These are phyloP conservation scores for Hyaena hyaena DNA, from an alignment of 2,113 vertebrate genomes.

Conservation along the genomic window DNA sequence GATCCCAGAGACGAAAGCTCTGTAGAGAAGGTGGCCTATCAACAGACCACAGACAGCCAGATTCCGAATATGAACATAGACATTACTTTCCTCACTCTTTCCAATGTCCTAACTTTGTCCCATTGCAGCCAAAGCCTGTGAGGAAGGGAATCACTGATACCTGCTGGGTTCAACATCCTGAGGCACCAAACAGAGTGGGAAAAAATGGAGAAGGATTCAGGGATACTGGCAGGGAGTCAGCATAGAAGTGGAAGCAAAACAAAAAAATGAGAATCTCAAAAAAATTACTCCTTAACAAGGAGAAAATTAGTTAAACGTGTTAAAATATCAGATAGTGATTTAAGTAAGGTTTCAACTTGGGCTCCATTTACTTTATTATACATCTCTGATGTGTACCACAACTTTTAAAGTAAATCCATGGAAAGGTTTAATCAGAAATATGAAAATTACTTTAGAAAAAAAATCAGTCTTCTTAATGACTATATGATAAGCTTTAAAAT, in stretches of 20 bases:
- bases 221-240: background rate
- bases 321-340: background rate
- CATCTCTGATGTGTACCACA: background rate
- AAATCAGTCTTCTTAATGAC: constrained; percentile 49
- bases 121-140: background rate
- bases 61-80: background rate
- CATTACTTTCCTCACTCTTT: background rate
- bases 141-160: background rate
- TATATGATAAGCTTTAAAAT: constrained; percentile 46
- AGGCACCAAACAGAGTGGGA: background rate
- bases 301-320: constrained; percentile 4
- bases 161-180: background rate
- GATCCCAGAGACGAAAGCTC: background rate
- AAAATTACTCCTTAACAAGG: background rate
- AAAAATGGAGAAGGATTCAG: background rate
- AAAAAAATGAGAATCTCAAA: background rate
- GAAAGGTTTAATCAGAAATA: constrained; percentile 62
- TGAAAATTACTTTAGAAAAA: constrained; percentile 62
- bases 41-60: background rate
- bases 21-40: background rate
- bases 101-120: background rate
- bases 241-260: background rate
- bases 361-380: constrained; percentile 30
- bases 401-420: constrained; percentile 50
- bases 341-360: constrained; percentile 41